Conservation (phyloP, 2,797 vertebrate genomes). For the Acrossocheilus fasciatus region DNA sequence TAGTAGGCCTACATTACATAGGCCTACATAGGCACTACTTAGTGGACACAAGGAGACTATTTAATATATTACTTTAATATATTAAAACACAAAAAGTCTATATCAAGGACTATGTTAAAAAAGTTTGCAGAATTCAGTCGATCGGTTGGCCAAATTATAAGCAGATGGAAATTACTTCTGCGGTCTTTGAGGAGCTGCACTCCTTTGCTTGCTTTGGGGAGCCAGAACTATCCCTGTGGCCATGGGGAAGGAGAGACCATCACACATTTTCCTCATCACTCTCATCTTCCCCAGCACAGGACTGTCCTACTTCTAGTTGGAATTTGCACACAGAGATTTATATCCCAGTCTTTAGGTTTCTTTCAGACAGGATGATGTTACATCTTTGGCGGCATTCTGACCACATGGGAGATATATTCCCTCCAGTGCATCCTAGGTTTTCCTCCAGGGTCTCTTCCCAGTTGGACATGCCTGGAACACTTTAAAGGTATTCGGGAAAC, state of each 20-base stretch:
- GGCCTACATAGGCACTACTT: neutral
- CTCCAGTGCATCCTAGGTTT: neutral
- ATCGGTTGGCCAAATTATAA: neutral
- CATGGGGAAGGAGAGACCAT: neutral
- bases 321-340: neutral
- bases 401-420: neutral
- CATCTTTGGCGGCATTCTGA: neutral
- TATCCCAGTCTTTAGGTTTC: neutral
- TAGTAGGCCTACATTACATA: neutral
- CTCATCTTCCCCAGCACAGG: neutral
- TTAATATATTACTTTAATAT: neutral
- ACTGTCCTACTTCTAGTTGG: neutral
- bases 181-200: neutral
- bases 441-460: neutral
- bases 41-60: neutral
- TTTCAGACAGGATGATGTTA: neutral
- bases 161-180: neutral
- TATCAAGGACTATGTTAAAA: neutral
- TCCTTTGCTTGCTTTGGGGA: neutral
- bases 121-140: neutral
- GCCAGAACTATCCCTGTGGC: neutral
- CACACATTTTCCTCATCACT: neutral
- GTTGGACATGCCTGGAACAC: neutral
- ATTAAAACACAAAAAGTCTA: neutral
- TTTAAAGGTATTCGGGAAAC: neutral